Evolutionary conservation across 2,797 vertebrate species (phyloP).

Genomic region (Phrynocephalus forsythii): DNA sequence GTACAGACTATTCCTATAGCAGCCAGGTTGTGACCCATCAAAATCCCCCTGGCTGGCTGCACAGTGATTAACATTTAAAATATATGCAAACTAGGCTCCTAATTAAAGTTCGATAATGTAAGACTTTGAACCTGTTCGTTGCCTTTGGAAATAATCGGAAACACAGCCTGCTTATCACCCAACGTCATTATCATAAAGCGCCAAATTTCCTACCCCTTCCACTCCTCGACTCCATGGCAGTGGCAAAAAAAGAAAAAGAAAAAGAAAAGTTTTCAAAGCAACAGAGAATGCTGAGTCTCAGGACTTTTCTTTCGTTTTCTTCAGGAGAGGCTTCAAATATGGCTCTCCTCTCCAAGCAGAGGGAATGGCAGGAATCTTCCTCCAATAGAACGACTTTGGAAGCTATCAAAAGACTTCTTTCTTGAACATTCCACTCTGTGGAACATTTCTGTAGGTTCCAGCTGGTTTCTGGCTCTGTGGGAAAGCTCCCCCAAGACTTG

Average conservation of each 20-base stretch:
- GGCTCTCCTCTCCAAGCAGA: neutral
- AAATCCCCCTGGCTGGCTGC: conserved; percentile 55
- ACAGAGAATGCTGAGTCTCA: neutral
- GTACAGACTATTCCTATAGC: conserved; percentile 32
- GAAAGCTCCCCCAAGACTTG: neutral
- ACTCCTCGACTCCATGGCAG: conserved; percentile 32
- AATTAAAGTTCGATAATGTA: conserved; percentile 76
- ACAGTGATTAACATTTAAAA: conserved; percentile 77
- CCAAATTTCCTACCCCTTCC: conserved; percentile 43
- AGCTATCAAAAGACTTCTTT: neutral
- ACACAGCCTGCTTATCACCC: conserved; percentile 63
- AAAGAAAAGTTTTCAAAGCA: conserved; percentile 15
- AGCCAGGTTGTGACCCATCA: conserved; percentile 60
- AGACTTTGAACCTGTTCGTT: conserved; percentile 73
- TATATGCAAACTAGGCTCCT: conserved; percentile 68
- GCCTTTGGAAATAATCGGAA: conserved; percentile 73
- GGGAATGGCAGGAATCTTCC: neutral
- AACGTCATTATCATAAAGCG: conserved; percentile 68
- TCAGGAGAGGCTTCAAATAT: neutral
- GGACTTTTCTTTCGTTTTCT: neutral
- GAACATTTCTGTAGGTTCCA: neutral
- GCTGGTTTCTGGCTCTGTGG: neutral
- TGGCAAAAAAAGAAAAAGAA: conserved; percentile 46
- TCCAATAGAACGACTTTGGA: neutral
- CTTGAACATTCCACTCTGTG: neutral